These are phyloP conservation scores for Microcebus jonahi DNA, from an alignment of 2,113 vertebrate species.

Conservation along the genomic window DNA sequence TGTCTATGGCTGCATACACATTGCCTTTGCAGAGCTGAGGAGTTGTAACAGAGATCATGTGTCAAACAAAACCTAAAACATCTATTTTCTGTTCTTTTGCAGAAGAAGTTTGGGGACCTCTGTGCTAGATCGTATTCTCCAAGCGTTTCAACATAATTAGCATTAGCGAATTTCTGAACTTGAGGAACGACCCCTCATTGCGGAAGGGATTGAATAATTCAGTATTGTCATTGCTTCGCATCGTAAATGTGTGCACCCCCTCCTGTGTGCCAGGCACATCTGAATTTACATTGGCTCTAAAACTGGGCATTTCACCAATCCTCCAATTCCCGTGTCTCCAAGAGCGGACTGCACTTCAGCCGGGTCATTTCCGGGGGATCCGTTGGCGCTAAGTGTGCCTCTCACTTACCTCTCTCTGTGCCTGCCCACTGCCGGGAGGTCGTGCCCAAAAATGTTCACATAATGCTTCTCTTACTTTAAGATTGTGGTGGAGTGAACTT, in stretches of 20 bases:
- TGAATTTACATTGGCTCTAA: too few species aligned
- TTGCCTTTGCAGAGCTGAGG: too few species aligned
- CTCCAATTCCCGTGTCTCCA: background rate
- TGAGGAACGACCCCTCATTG: background rate
- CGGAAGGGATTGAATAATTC: background rate
- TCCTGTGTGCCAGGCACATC: background rate
- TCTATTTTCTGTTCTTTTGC: background rate
- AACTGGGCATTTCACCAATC: fast-evolving
- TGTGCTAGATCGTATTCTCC: fast-evolving
- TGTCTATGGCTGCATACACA: background rate
- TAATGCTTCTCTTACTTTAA: background rate
- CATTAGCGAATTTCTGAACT: background rate
- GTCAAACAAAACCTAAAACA: background rate
- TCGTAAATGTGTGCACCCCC: fast-evolving
- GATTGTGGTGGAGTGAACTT: background rate
- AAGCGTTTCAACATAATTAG: background rate
- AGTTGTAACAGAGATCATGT: fast-evolving
- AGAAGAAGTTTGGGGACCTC: background rate
- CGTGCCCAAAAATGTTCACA: fast-evolving
- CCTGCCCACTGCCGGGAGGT: background rate
- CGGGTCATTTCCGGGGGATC: background rate
- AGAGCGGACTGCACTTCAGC: background rate
- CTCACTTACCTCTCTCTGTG: fast-evolving
- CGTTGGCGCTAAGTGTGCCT: fast-evolving
- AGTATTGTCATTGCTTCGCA: background rate